Evolutionary conservation across 2,888 invertebrate species (phyloP).

Genomic region (Lasioglossum leucozonium): DNA sequence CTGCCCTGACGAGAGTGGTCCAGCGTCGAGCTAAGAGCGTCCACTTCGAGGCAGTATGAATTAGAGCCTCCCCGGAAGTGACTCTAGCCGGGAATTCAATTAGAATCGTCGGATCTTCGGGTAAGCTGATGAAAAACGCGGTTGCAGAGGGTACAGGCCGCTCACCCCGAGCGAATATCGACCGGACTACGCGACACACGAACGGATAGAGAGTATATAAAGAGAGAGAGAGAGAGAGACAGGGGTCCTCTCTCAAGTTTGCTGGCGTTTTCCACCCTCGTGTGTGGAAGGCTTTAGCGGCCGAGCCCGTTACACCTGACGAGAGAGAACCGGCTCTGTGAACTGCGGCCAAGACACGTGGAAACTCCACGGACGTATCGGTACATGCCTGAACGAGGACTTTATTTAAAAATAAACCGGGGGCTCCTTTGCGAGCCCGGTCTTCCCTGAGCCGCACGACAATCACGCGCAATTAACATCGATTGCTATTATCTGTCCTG

Average conservation of each 20-base stretch:
- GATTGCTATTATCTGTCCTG: slow-evolving; percentile 49
- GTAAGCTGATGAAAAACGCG: slow-evolving; percentile 51
- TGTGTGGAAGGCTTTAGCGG: slow-evolving; percentile 17
- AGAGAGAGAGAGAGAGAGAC: background rate
- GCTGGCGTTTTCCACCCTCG: slow-evolving; percentile 39
- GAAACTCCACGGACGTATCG: slow-evolving; percentile 49
- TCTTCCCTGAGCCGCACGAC: background rate
- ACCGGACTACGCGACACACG: slow-evolving; percentile 60
- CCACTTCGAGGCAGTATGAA: background rate
- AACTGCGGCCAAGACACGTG: slow-evolving; percentile 54
- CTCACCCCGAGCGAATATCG: slow-evolving; percentile 80
- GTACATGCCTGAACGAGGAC: slow-evolving; percentile 44
- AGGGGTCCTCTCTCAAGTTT: slow-evolving; percentile 14
- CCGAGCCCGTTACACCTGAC: slow-evolving; percentile 33
- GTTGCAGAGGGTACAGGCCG: slow-evolving; percentile 70
- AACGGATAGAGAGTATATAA: background rate
- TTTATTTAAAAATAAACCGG: slow-evolving; percentile 50
- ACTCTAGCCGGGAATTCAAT: slow-evolving; percentile 60
- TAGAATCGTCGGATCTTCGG: slow-evolving; percentile 52
- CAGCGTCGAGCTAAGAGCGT: slow-evolving; percentile 32
- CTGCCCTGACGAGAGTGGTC: background rate
- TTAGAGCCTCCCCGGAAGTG: background rate
- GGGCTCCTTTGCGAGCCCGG: slow-evolving; percentile 31
- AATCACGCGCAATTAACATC: slow-evolving; percentile 44
- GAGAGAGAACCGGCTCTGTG: slow-evolving; percentile 26